These are phyloP conservation scores for Agriopis marginaria DNA, from an alignment of 2,888 invertebrate species.

Conservation along the genomic window DNA sequence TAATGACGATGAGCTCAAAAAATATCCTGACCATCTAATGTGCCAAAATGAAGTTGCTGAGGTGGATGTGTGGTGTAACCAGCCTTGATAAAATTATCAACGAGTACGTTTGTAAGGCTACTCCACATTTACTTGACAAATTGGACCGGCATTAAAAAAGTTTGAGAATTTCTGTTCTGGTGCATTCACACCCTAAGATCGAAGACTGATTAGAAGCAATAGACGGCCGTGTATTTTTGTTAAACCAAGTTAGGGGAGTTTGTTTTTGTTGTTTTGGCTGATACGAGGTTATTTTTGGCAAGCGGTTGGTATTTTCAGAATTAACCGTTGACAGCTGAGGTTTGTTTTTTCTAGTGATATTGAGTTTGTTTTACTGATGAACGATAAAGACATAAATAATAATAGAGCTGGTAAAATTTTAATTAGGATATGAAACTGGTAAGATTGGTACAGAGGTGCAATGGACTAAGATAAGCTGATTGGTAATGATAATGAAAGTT, in stretches of 20 bases:
- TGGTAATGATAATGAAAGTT: too few species aligned
- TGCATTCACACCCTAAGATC: conserved; percentile 7
- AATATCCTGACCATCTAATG: too few species aligned
- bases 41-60: too few species aligned
- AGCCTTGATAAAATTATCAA: too few species aligned
- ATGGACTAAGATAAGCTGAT: too few species aligned
- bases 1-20: too few species aligned
- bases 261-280: conserved; percentile 23
- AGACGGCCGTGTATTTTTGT: conserved; percentile 18
- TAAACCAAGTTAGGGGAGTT: conserved; percentile 18
- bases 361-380: conserved; percentile 11
- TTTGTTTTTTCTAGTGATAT: conserved; percentile 11
- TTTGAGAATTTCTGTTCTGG: not conserved
- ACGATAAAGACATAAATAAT: not conserved
- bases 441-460: not conserved
- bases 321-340: conserved; percentile 9
- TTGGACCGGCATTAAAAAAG: too few species aligned
- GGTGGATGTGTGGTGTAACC: too few species aligned
- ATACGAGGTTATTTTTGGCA: conserved; percentile 17
- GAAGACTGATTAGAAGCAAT: conserved; percentile 27
- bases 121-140: too few species aligned
- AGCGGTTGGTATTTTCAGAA: conserved; percentile 9
- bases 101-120: too few species aligned
- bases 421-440: not conserved
- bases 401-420: not conserved